Evolutionary conservation across 2,888 invertebrate genomes (phyloP).

Genomic region (Syrphus vitripennis): DNA sequence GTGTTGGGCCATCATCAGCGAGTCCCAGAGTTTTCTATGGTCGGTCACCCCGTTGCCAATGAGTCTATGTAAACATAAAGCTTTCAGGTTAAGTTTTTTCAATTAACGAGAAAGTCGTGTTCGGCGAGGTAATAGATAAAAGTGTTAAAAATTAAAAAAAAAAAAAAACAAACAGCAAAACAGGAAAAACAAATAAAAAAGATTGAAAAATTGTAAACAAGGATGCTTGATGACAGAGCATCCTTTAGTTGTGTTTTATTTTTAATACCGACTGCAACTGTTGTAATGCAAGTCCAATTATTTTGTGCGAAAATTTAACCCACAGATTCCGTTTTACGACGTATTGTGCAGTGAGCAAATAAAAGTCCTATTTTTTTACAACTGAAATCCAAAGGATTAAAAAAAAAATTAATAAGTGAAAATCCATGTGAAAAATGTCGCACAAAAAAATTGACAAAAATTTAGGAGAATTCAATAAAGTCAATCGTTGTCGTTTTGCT

Average conservation of each 20-base stretch:
- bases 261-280: not conserved
- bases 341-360: constrained; percentile 19
- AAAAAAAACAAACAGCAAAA: not conserved
- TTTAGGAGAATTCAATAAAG: not conserved
- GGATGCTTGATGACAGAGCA: constrained; percentile 16
- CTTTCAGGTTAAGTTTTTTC: constrained; percentile 45
- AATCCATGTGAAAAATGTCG: constrained; percentile 9
- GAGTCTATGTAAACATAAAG: constrained; percentile 55
- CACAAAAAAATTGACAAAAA: not conserved
- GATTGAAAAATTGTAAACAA: constrained; percentile 23
- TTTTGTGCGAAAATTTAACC: constrained; percentile 21
- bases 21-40: not conserved
- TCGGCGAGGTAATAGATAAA: constrained; percentile 14
- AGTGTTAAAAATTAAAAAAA: constrained; percentile 12
- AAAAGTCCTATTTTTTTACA: constrained; percentile 13
- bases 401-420: not conserved
- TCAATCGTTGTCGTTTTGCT: not conserved
- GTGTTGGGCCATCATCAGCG: not conserved
- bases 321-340: constrained; percentile 18
- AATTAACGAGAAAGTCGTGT: constrained; percentile 37
- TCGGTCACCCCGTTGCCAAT: constrained; percentile 28
- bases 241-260: not conserved
- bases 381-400: constrained; percentile 17
- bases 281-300: not conserved
- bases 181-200: not conserved